A percentile compares a stretch with the other conserved stretches of the same genome.
Evolutionary conservation across 2,888 invertebrate species (phyloP).

Genomic region (Stictocephala bisonia): DNA sequence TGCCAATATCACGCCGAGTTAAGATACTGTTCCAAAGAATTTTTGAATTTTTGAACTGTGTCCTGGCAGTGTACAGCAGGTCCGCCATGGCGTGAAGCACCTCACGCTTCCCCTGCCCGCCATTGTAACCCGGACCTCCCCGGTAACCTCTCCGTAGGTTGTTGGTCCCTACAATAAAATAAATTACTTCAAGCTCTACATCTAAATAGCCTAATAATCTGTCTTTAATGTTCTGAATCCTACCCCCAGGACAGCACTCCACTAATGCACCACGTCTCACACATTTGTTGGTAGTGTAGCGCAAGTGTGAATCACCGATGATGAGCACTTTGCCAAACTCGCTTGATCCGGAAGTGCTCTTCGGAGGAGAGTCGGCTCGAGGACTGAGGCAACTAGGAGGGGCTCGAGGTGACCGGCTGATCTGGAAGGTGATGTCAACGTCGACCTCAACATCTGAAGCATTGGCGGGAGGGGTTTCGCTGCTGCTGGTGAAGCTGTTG

Average conservation of each 20-base stretch:
- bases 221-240: neutral
- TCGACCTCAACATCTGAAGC: too few species aligned
- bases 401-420: too few species aligned
- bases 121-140: conserved; percentile 22
- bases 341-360: too few species aligned
- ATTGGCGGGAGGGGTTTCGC: too few species aligned
- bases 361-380: too few species aligned
- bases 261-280: neutral
- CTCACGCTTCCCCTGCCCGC: conserved; percentile 13
- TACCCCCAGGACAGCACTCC: conserved; percentile 17
- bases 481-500: too few species aligned
- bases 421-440: too few species aligned
- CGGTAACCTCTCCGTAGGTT: conserved; percentile 1
- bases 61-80: conserved; percentile 10
- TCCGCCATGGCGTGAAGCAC: conserved; percentile 16
- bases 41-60: conserved; percentile 12
- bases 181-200: neutral
- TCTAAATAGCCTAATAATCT: neutral
- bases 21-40: conserved; percentile 10
- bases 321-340: neutral
- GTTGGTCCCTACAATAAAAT: conserved; percentile 15
- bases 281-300: neutral
- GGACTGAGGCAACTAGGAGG: too few species aligned
- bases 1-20: neutral
- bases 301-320: conserved; percentile 12